phyloP scores from a whole-genome alignment of 2,888 invertebrate genomes.

The Pycnomerus fuliginosus region DNA sequence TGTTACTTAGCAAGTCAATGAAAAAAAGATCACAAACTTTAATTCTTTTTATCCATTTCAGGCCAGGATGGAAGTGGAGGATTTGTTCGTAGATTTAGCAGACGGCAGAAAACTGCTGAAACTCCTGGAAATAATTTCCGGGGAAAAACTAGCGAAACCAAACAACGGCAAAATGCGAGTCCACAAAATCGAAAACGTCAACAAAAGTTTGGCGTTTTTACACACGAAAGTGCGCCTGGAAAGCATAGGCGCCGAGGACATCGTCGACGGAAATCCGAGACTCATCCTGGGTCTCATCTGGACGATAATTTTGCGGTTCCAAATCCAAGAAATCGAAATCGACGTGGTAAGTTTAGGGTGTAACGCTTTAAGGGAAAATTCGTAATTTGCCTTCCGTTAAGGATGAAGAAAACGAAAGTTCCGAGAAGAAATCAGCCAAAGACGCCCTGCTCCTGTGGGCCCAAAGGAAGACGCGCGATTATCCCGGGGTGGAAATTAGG shows the following conservation, averaged over 20 bases:
- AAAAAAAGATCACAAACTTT: no score
- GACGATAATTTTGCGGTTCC: slow-evolving; percentile 98
- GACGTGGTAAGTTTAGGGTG: slow-evolving; percentile 71
- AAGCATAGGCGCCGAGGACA: slow-evolving; percentile 98
- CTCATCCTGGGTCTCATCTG: slow-evolving; percentile 97
- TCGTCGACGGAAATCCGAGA: slow-evolving; percentile 96
- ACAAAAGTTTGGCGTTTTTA: slow-evolving; percentile 93
- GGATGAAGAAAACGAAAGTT: slow-evolving; percentile 95
- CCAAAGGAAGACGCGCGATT: slow-evolving; percentile 96
- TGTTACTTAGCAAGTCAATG: no score
- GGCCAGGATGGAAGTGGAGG: slow-evolving; percentile 98
- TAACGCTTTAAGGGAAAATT: neutral
- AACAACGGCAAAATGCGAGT: slow-evolving; percentile 96
- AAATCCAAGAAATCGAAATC: slow-evolving; percentile 98
- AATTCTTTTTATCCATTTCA: no score
- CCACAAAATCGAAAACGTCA: slow-evolving; percentile 98
- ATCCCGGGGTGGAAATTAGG: slow-evolving; percentile 83
- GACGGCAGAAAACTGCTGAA: slow-evolving; percentile 92
- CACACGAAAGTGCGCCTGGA: slow-evolving; percentile 96
- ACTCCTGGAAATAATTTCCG: slow-evolving; percentile 97
- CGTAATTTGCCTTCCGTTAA: slow-evolving; percentile 43
- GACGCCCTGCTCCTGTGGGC: slow-evolving; percentile 98
- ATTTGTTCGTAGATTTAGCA: slow-evolving; percentile 93
- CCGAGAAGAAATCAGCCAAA: slow-evolving; percentile 98
- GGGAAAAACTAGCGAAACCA: slow-evolving; percentile 94